Evolutionary conservation across 2,797 vertebrate genomes (phyloP), one percentile per base, ranked within the genome.

Genomic region (Tragopan temminckii): DNA sequence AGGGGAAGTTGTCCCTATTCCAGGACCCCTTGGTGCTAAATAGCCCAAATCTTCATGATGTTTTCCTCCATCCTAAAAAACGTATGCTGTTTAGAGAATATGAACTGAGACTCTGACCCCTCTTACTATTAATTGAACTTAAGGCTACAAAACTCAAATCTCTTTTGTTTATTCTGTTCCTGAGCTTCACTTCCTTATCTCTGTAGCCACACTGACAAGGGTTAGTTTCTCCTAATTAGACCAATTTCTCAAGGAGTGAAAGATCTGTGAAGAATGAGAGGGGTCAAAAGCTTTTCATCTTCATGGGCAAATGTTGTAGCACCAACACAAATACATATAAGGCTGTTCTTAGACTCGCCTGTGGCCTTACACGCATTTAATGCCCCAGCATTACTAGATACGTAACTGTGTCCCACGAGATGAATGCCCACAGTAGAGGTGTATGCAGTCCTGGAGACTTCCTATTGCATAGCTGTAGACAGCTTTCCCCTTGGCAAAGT

Each of bases 191-290:
- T 13, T 77, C 40, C 35, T 67, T 79, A 67, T 8, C 14, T 36
- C 8, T 35, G 31, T 5, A 67, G 59, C 42, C 31, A 45, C 17
- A 31, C 9, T 1, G 1, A 42, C 33, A 86, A 74, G 43, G 16
- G 25, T 13, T 5, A 7, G 3, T 57, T 77, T 85, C 90, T 70
- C 31, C 20, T 12, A 35, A 6, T 53, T 3, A 70, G 27, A 53
- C 7, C 31, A n/a, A 63, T 82, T 90, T 53, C 35, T 89, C 84
- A 64, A 61, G 53, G 85, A 90, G 15, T 42, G 6, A 77, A 87
- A 31, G 52, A 36, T 2, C 18, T 64, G 36, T 64, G 84, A 76
- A 88, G 36, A n/a, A 40, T 42, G 52, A 53, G 17, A 80, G 35
- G 7, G 27, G 43, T 71, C 55, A 80, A 77, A 85, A 90, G 13